Conservation (phyloP, 2,113 vertebrate genomes). For the Aegotheles bennettii region DNA sequence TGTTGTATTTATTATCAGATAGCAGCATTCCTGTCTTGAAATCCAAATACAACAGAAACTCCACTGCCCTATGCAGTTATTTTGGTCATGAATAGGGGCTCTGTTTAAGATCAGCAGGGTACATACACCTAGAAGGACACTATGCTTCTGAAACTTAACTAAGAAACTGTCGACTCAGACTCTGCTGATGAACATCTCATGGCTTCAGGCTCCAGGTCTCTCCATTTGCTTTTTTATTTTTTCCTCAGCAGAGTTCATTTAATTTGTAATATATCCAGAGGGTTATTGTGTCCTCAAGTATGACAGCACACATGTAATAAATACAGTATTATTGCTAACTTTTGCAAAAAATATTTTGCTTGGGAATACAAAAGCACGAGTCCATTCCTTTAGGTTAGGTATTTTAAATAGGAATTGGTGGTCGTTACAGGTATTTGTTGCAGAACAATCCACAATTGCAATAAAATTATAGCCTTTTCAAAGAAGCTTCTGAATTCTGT, state of each 20-base stretch:
- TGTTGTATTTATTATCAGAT: slow-evolving; percentile 30
- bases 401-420: background rate
- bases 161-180: slow-evolving; percentile 39
- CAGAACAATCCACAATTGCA: background rate
- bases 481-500: background rate
- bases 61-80: slow-evolving; percentile 63
- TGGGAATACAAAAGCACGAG: background rate
- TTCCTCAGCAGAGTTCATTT: slow-evolving; percentile 70
- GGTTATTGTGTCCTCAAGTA: slow-evolving; percentile 17
- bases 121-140: slow-evolving; percentile 63
- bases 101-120: slow-evolving; percentile 74
- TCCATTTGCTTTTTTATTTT: slow-evolving; percentile 15
- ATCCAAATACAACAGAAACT: slow-evolving; percentile 71
- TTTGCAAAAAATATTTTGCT: background rate
- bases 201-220: slow-evolving; percentile 6
- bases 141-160: slow-evolving; percentile 69
- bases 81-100: slow-evolving; percentile 52
- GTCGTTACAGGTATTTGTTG: background rate
- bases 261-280: slow-evolving; percentile 76
- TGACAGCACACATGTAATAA: slow-evolving; percentile 23
- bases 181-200: slow-evolving; percentile 25
- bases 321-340: background rate
- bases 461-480: background rate
- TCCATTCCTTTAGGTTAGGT: background rate
- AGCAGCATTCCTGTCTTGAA: slow-evolving; percentile 25